Evolutionary conservation across 2,888 invertebrate genomes (phyloP).

Genomic region (Sericinus montela): DNA sequence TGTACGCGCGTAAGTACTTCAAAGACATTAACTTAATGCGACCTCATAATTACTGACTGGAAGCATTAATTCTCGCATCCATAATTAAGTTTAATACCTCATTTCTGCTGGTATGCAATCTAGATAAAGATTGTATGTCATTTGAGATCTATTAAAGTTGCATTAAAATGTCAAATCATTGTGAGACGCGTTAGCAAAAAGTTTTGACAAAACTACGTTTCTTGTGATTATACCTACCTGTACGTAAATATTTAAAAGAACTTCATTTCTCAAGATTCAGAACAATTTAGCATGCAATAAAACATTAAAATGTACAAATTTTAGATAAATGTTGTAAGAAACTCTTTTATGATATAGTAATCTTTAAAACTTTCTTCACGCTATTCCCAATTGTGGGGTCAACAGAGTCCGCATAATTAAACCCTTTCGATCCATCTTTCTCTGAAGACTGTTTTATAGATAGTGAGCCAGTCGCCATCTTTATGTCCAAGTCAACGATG

Average conservation of each 20-base stretch:
- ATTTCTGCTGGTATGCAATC: slow-evolving; percentile 73
- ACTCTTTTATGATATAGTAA: too few species aligned
- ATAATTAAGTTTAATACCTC: slow-evolving; percentile 77
- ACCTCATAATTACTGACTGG: slow-evolving; percentile 76
- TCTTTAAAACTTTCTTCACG: too few species aligned
- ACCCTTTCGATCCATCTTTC: too few species aligned
- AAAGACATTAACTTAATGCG: slow-evolving; percentile 77
- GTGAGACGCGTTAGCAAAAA: slow-evolving; percentile 27
- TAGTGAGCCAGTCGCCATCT: too few species aligned
- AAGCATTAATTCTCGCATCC: slow-evolving; percentile 76
- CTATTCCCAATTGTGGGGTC: too few species aligned
- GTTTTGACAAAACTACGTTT: slow-evolving; percentile 7
- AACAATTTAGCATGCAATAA: too few species aligned
- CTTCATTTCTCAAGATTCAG: too few species aligned
- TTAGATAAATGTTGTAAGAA: too few species aligned
- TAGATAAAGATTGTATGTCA: slow-evolving; percentile 70
- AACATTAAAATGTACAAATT: too few species aligned
- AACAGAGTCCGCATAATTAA: too few species aligned
- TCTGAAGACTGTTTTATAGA: too few species aligned
- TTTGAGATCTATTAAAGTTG: slow-evolving; percentile 61
- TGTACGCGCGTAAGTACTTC: slow-evolving; percentile 41
- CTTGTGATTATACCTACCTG: slow-evolving; percentile 1
- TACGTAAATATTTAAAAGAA: not conserved
- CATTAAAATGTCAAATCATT: slow-evolving; percentile 60
- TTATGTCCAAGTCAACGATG: too few species aligned